phyloP scores from a whole-genome alignment of 2,888 invertebrate genomes.

The Geotrupes spiniger region DNA sequence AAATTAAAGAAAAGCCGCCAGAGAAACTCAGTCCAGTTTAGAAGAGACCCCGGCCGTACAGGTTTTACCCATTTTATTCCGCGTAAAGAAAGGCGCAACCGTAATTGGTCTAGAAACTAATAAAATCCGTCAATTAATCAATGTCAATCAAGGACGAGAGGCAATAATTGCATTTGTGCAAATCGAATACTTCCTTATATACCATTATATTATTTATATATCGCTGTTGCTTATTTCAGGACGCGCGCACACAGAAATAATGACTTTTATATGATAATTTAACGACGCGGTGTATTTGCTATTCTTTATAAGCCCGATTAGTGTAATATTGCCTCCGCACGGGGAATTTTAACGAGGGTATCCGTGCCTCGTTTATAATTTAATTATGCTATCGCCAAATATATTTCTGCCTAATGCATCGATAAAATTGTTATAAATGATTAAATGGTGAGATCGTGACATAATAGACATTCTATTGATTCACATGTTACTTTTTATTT shows the following conservation, averaged over 20 bases:
- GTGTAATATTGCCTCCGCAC: neutral
- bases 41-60: neutral
- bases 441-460: too few species aligned
- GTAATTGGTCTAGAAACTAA: slow-evolving; percentile 8
- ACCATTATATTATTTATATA: neutral
- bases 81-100: slow-evolving; percentile 1
- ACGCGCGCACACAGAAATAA: neutral
- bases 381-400: too few species aligned
- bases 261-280: slow-evolving; percentile 7
- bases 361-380: too few species aligned
- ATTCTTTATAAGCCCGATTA: slow-evolving; percentile 1
- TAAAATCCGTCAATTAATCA: slow-evolving; percentile 12
- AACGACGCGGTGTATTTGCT: neutral
- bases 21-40: slow-evolving; percentile 3
- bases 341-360: slow-evolving; percentile 2
- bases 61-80: slow-evolving; percentile 1
- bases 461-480: too few species aligned
- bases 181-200: neutral
- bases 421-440: too few species aligned
- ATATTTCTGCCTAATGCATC: too few species aligned
- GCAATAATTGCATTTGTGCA: slow-evolving; percentile 6
- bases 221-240: slow-evolving; percentile 2
- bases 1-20: slow-evolving; percentile 15
- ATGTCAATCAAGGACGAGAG: slow-evolving; percentile 12
- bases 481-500: too few species aligned